Evolutionary conservation across 2,888 invertebrate species (phyloP).

Genomic region (Plebejus melissa): DNA sequence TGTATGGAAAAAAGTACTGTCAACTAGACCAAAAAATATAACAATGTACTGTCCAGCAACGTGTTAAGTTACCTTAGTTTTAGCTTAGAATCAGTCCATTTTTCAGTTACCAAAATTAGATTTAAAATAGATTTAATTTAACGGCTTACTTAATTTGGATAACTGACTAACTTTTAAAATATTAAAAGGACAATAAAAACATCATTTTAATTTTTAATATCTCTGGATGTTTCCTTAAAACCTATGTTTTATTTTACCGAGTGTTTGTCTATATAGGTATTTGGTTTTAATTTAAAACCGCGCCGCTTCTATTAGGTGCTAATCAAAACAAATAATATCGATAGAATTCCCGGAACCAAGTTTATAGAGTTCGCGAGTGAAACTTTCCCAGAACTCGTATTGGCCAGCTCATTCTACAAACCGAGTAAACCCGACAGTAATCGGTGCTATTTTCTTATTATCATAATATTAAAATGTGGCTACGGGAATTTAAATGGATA

Average conservation of each 20-base stretch:
- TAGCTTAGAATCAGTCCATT: no score
- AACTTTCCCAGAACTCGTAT: background rate
- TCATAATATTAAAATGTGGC: background rate
- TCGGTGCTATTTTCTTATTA: background rate
- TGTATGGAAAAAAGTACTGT: no score
- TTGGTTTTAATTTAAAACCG: background rate
- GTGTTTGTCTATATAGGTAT: background rate
- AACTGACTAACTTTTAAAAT: no score
- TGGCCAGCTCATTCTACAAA: background rate
- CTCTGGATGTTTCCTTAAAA: no score
- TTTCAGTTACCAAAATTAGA: no score
- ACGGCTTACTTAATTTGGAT: no score
- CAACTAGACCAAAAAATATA: no score
- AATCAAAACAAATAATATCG: background rate
- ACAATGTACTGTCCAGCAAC: no score
- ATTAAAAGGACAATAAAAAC: background rate
- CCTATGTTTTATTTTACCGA: background rate
- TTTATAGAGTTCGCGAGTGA: background rate
- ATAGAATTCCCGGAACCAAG: background rate
- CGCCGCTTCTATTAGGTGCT: background rate
- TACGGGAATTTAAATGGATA: background rate
- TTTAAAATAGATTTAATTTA: no score
- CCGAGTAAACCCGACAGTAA: background rate
- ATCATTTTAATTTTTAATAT: no score
- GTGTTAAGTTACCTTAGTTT: no score